Conservation (phyloP, 2,113 vertebrate species). For the Pseudonaja textilis region DNA sequence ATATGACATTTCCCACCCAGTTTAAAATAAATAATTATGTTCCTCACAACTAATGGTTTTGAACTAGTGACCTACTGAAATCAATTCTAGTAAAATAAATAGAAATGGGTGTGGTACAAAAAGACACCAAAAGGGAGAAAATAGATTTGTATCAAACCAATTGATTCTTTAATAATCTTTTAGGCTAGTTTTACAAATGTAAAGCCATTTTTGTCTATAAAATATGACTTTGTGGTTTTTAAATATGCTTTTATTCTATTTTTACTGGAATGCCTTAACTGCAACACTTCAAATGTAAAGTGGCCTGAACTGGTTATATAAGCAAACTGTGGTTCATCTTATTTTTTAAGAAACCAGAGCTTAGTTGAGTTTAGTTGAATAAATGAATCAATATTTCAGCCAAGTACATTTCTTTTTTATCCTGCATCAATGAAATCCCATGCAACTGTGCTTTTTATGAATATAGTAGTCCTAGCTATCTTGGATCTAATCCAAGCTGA, state of each 20-base stretch:
- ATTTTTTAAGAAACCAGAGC: not conserved
- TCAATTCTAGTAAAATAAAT: not conserved
- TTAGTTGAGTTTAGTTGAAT: not conserved
- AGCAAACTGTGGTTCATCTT: not conserved
- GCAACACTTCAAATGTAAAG: not conserved
- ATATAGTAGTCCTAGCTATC: not conserved
- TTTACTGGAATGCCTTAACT: not conserved
- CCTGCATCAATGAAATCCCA: not conserved
- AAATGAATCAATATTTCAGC: not conserved
- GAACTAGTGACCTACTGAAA: not conserved
- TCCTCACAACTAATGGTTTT: not conserved
- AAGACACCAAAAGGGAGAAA: not conserved
- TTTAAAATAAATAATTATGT: constrained; percentile 11
- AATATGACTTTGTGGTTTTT: not conserved
- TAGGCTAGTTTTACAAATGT: not conserved
- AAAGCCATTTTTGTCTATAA: not conserved
- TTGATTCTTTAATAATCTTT: not conserved
- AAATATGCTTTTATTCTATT: not conserved
- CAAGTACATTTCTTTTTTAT: not conserved
- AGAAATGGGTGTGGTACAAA: not conserved
- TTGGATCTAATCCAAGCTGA: not conserved
- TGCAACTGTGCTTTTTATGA: not conserved
- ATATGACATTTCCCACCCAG: not conserved
- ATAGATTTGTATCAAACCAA: not conserved
- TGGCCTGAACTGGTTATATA: not conserved